Percentiles rank a stretch among this genome's conserved stretches.
phyloP scores from a whole-genome alignment of 2,888 invertebrate species.

The Adelognathus sp. region DNA sequence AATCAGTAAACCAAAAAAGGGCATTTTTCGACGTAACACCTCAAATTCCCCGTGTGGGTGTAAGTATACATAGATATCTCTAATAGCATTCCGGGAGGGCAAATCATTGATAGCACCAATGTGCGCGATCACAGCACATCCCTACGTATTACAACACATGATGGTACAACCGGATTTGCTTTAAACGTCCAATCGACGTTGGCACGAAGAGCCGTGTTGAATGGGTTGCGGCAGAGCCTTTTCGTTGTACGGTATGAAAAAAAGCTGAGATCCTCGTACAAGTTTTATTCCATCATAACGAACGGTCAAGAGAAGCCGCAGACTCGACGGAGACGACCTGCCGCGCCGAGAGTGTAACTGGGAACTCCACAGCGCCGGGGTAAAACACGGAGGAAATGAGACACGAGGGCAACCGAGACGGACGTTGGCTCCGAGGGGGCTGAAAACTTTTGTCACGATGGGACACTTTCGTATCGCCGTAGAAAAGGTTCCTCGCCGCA shows the following conservation, averaged over 20 bases:
- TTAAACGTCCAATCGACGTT: neutral
- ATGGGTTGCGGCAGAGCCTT: neutral
- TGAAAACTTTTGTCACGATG: slow-evolving; percentile 56
- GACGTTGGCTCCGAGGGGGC: slow-evolving; percentile 33
- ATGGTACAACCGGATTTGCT: neutral
- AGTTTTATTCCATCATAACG: slow-evolving; percentile 14
- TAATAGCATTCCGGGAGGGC: no score
- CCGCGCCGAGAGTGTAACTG: neutral
- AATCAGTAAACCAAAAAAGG: no score
- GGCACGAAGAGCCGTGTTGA: neutral
- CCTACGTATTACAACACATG: neutral
- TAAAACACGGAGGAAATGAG: slow-evolving; percentile 48
- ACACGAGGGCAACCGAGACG: slow-evolving; percentile 35
- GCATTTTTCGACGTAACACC: no score
- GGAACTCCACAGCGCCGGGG: slow-evolving; percentile 26
- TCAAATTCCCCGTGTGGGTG: no score
- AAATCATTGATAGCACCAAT: neutral
- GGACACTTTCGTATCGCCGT: slow-evolving; percentile 45
- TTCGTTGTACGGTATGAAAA: neutral
- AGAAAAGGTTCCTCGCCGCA: slow-evolving; percentile 43
- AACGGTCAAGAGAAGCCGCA: slow-evolving; percentile 12
- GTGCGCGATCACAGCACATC: neutral
- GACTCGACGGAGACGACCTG: slow-evolving; percentile 19
- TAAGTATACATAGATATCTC: no score
- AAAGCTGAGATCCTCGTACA: neutral